Base-by-base conservation (phyloP, 2,888 invertebrate species). In the Ormyrus thymus region DNA sequence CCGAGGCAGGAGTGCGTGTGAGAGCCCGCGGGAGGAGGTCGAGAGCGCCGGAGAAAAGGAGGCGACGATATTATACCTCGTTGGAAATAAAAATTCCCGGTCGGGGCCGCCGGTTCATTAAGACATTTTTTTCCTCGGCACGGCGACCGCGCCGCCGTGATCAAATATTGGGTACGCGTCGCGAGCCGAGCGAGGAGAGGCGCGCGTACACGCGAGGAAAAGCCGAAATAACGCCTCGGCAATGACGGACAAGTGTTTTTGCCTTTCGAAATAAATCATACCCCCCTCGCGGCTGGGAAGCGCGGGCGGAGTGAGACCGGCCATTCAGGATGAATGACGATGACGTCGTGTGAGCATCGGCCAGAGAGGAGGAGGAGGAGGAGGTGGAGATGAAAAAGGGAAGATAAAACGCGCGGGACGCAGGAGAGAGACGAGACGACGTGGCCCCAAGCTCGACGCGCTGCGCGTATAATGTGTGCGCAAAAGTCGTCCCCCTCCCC, bases 261-360 rank as follows among this genome's bases (percentile, higher is more conserved):
- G 61, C 74, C 59, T 62, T 53, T 72, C 68, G 78, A 78, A 78
- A 78, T 78, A 78, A 78, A 78, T 78, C 78, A 78, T 70, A 59
- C 64, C 56, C 70, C 70, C 55, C 53, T 76, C 11, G 75, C 58
- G 73, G 76, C 73, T 74, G 65, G 73, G 72, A 55, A 50, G 72
- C 6, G 64, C 13, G 61, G 10, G 46, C 51, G 29, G 10, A 58
- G 15, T 55, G 10, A 50, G 11, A 59, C 75, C 76, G 71, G 50
- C 53, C 70, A 79, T 80, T 76, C 76, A 66, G 80, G 79, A 82
- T 83, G 84, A 84, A 83, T 84, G 84, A 83, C 81, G 82, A 83
- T 84, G 82, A 82, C 79, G 81, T 82, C 80, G 75, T 79, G 66
- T 61, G 58, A 71, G 76, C 70, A 69, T 62, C 53, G 29, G 3